These are phyloP conservation scores for Sesia bembeciformis DNA, from an alignment of 2,888 invertebrate species.

Conservation along the genomic window DNA sequence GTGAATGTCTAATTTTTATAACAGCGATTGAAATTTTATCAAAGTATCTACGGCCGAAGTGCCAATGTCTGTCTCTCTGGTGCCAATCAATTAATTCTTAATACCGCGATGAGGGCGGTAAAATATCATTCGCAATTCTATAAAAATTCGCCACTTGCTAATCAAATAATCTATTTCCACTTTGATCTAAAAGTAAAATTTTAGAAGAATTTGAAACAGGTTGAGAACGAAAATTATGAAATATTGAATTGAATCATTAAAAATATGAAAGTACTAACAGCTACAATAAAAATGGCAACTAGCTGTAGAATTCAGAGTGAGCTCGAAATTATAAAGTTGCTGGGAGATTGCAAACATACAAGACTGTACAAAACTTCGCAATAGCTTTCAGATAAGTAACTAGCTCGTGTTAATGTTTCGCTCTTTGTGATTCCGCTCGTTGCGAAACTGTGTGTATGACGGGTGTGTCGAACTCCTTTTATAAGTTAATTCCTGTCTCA, in stretches of 20 bases:
- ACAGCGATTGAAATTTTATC: not conserved
- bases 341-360: conserved; percentile 37
- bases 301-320: not conserved
- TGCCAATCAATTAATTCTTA: not conserved
- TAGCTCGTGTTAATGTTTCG: conserved; percentile 60
- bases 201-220: not conserved
- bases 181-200: not conserved
- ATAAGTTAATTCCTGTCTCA: conserved; percentile 63
- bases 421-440: conserved; percentile 56
- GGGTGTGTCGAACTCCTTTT: conserved; percentile 54
- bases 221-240: not conserved
- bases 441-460: conserved; percentile 33
- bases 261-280: not conserved
- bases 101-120: not conserved
- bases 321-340: conserved; percentile 35
- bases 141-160: not conserved
- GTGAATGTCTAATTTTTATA: not conserved
- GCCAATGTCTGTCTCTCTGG: not conserved
- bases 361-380: conserved; percentile 52
- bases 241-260: not conserved
- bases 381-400: conserved; percentile 63
- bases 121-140: not conserved
- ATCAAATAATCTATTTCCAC: not conserved
- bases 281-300: not conserved
- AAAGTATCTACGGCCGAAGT: not conserved